phyloP scores from a whole-genome alignment of 2,113 vertebrate species.

The Cyprinus carpio region DNA sequence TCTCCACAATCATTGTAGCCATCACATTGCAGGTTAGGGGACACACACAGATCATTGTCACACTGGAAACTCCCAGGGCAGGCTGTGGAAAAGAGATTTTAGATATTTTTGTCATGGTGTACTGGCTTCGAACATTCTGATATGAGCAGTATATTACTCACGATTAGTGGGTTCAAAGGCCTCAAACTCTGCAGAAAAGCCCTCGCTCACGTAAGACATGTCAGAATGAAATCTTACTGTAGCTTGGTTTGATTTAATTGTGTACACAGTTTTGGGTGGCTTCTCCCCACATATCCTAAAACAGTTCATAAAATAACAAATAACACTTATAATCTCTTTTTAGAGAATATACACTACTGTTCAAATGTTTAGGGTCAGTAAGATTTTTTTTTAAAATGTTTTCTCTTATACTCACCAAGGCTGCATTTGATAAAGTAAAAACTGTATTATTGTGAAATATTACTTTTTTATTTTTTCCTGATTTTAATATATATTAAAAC shows the following conservation, averaged over 20 bases:
- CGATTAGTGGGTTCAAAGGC: slow-evolving; percentile 84
- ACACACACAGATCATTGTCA: slow-evolving; percentile 81
- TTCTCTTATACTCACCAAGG: not conserved
- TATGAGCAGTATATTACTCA: slow-evolving; percentile 65
- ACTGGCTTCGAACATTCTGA: not conserved
- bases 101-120: not conserved
- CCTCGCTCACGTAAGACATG: slow-evolving; percentile 78
- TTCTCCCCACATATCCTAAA: slow-evolving; percentile 82
- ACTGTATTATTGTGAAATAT: not conserved
- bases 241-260: slow-evolving; percentile 73
- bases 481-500: not conserved
- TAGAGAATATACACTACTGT: no score
- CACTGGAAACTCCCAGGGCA: slow-evolving; percentile 83
- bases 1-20: slow-evolving; percentile 89
- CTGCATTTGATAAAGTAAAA: not conserved
- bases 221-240: slow-evolving; percentile 82
- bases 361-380: not conserved
- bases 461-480: not conserved
- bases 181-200: slow-evolving; percentile 83
- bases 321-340: not conserved
- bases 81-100: slow-evolving; percentile 64
- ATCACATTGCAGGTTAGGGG: slow-evolving; percentile 76
- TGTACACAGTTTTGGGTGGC: slow-evolving; percentile 70
- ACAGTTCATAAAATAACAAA: not conserved
- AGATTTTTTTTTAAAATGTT: not conserved